Evolutionary conservation across 1,140 invertebrate species (phyloP).

Genomic region (Drosophila baimaii): DNA sequence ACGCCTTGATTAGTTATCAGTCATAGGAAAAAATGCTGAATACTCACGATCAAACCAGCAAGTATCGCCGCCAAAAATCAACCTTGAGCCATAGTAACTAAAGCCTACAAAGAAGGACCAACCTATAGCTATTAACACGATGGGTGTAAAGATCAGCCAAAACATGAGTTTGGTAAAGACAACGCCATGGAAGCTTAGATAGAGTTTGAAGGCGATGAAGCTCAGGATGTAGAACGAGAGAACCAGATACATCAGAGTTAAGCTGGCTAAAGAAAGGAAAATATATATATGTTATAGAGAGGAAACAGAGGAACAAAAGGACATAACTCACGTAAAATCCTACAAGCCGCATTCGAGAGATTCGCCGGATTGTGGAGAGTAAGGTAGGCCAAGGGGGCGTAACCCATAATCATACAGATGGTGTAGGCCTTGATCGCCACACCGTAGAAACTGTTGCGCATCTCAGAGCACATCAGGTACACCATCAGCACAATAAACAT

Average conservation of each 20-base stretch:
- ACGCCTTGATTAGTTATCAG: not conserved
- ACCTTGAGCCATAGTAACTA: conserved; percentile 51
- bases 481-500: conserved; percentile 76
- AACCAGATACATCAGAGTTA: conserved; percentile 64
- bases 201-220: conserved; percentile 77
- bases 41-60: conserved; percentile 83
- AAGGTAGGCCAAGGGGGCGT: conserved; percentile 70
- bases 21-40: fast-evolving
- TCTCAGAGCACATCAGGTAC: conserved; percentile 74
- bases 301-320: not conserved
- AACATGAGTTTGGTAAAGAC: conserved; percentile 78
- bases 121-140: conserved; percentile 62
- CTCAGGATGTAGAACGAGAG: conserved; percentile 79
- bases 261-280: conserved; percentile 47
- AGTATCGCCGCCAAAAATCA: conserved; percentile 70
- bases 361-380: conserved; percentile 69
- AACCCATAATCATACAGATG: conserved; percentile 74
- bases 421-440: conserved; percentile 75
- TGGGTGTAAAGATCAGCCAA: conserved; percentile 75
- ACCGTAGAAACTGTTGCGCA: conserved; percentile 80
- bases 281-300: too few relatives aligned
- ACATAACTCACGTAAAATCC: conserved; percentile 65
- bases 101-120: conserved; percentile 74
- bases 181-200: conserved; percentile 75
- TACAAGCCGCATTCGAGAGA: conserved; percentile 59